These are phyloP conservation scores for Antitype chi DNA, from an alignment of 2,888 invertebrate genomes.

Conservation along the genomic window DNA sequence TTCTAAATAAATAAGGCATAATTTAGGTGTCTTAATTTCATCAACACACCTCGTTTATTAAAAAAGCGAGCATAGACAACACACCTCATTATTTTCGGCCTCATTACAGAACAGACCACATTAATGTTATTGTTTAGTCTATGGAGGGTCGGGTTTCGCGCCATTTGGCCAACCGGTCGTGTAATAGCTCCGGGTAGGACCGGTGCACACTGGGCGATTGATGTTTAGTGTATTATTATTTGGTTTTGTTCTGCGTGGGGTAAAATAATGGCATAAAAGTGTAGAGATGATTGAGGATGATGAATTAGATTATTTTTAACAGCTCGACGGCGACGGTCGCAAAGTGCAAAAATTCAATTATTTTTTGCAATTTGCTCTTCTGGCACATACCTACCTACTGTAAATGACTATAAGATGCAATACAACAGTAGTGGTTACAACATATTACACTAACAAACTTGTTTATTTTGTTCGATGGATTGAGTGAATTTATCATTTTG, in stretches of 20 bases:
- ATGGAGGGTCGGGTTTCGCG: slow-evolving; percentile 87
- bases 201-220: slow-evolving; percentile 68
- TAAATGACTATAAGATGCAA: too few relatives aligned
- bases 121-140: slow-evolving; percentile 75
- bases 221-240: slow-evolving; percentile 10
- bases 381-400: neutral
- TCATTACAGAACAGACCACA: slow-evolving; percentile 63
- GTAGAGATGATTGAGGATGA: slow-evolving; percentile 32
- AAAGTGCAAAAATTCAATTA: neutral
- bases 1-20: neutral
- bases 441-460: neutral
- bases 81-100: slow-evolving; percentile 60
- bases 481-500: neutral
- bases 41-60: neutral
- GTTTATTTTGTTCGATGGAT: neutral
- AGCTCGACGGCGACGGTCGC: neutral
- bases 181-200: slow-evolving; percentile 81
- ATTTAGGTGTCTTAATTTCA: neutral
- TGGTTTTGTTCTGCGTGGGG: slow-evolving; percentile 11
- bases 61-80: slow-evolving; percentile 54
- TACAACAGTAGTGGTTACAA: neutral
- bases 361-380: neutral
- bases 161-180: slow-evolving; percentile 90
- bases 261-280: neutral
- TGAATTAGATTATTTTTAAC: slow-evolving; percentile 11